Percentiles rank a stretch among this genome's conserved stretches.
phyloP scores from a whole-genome alignment of 2,888 invertebrate species.

The Conus canariensis region DNA sequence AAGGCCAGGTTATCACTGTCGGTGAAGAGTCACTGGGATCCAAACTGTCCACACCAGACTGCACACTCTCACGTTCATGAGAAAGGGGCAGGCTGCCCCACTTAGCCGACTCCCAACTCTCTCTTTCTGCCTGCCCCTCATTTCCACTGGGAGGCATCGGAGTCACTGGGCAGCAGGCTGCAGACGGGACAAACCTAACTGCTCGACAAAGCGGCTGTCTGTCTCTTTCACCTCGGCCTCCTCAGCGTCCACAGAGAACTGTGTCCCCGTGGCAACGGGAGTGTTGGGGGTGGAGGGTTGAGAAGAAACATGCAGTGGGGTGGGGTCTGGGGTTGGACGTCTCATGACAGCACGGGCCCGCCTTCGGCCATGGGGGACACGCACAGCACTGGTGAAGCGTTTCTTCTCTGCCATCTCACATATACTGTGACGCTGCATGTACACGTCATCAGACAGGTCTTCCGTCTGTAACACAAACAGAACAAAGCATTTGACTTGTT shows the following conservation, averaged over 20 bases:
- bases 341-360: conserved; percentile 40
- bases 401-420: conserved; percentile 90
- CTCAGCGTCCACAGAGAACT: not conserved
- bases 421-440: conserved; percentile 86
- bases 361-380: conserved; percentile 65
- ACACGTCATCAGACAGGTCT: conserved; percentile 89
- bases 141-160: not conserved
- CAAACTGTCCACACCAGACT: not conserved
- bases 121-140: not conserved
- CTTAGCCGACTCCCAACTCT: not conserved
- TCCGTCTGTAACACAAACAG: conserved; percentile 81
- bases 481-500: too few relatives aligned
- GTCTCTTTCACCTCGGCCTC: not conserved
- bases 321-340: not conserved
- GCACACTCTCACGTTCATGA: not conserved
- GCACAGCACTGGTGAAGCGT: conserved; percentile 63
- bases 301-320: not conserved
- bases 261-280: not conserved
- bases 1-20: not conserved
- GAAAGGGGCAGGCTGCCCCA: not conserved
- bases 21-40: not conserved
- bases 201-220: not conserved
- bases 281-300: not conserved
- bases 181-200: not conserved
- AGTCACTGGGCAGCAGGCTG: not conserved